Percentiles rank a stretch among this genome's conserved stretches.
Conservation (phyloP, 1,140 invertebrate genomes). For the Lerema accius region DNA sequence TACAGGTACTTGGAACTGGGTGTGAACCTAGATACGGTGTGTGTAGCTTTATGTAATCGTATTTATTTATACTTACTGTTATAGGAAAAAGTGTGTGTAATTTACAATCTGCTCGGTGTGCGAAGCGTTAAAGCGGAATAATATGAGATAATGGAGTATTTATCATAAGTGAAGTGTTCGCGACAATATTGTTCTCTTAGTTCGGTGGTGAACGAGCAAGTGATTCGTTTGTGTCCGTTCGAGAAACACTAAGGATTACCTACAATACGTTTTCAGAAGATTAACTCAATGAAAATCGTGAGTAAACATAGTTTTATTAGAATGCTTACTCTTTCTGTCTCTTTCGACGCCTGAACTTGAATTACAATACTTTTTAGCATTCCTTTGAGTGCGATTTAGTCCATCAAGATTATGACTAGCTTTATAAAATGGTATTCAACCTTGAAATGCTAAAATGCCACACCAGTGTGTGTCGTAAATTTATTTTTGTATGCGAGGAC, state of each 20-base stretch:
- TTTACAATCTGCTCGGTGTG: slow-evolving; percentile 16
- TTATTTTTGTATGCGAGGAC: too few species aligned
- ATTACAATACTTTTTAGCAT: too few species aligned
- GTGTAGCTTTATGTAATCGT: slow-evolving; percentile 78
- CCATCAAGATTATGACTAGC: too few species aligned
- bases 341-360: neutral
- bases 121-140: slow-evolving; percentile 40
- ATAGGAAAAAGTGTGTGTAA: slow-evolving; percentile 44
- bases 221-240: slow-evolving; percentile 71
- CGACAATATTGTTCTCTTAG: slow-evolving; percentile 47
- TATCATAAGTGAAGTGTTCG: slow-evolving; percentile 63
- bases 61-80: slow-evolving; percentile 60
- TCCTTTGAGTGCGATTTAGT: too few species aligned
- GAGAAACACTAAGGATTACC: slow-evolving; percentile 61
- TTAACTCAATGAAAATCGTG: slow-evolving; percentile 66
- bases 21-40: slow-evolving; percentile 79
- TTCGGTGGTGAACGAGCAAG: slow-evolving; percentile 58
- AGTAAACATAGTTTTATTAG: slow-evolving; percentile 46
- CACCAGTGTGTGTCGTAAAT: too few species aligned
- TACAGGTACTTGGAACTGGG: slow-evolving; percentile 80
- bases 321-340: neutral
- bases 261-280: slow-evolving; percentile 46
- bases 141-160: slow-evolving; percentile 53
- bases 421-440: too few species aligned
- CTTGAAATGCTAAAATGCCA: too few species aligned